Conservation (phyloP, 2,888 invertebrate genomes). For the Timema podura region DNA sequence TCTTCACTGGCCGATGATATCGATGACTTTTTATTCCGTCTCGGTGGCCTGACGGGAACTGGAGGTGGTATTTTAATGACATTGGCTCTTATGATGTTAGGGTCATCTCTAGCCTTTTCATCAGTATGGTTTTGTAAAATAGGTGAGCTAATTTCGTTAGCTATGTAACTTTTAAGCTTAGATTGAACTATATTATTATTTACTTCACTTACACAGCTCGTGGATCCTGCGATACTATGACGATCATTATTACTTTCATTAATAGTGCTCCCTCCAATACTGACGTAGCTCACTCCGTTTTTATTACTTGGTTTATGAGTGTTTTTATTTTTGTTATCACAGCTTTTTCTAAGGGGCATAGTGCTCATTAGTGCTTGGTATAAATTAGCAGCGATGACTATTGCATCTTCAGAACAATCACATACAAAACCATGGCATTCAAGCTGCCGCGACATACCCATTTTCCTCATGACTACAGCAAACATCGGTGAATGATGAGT, state of each 20-base stretch:
- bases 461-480: conserved; percentile 83
- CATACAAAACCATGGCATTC: conserved; percentile 92
- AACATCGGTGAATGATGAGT: conserved; percentile 74
- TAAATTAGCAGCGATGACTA: conserved; percentile 85
- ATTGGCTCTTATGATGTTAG: neutral
- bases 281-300: conserved; percentile 73
- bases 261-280: conserved; percentile 54
- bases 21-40: conserved; percentile 68
- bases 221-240: too few species aligned
- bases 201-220: too few species aligned
- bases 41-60: conserved; percentile 66
- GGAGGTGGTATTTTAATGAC: conserved; percentile 25
- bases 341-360: conserved; percentile 49
- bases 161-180: too few species aligned
- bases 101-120: neutral
- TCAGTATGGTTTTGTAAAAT: neutral
- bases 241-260: too few species aligned
- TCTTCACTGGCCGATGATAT: conserved; percentile 53
- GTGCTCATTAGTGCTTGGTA: conserved; percentile 84
- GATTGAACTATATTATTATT: too few species aligned
- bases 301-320: conserved; percentile 19
- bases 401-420: conserved; percentile 84
- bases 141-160: neutral
- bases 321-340: conserved; percentile 9
- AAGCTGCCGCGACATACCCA: conserved; percentile 67